Percentiles rank a stretch among this genome's conserved stretches.
Evolutionary conservation across 2,888 invertebrate genomes (phyloP).

Genomic region (Tachystola acroxantha): DNA sequence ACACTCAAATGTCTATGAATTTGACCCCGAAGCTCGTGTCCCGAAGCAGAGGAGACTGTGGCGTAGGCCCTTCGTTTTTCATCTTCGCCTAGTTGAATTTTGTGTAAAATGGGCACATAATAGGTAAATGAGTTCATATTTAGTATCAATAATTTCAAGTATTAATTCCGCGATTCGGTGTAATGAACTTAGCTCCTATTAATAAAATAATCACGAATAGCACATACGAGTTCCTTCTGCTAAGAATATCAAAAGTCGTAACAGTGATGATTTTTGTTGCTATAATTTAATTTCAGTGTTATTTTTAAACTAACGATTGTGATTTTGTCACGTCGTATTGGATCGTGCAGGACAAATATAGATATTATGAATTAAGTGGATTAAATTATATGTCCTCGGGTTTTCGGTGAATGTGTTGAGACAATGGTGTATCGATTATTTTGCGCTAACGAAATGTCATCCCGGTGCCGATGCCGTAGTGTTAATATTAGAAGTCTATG

Average conservation of each 20-base stretch:
- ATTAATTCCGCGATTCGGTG: conserved; percentile 1
- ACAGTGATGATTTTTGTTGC: conserved; percentile 56
- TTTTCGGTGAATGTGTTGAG: conserved; percentile 71
- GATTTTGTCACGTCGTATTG: conserved; percentile 23
- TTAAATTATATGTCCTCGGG: conserved; percentile 41
- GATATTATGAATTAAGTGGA: conserved; percentile 31
- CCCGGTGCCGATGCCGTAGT: conserved; percentile 71
- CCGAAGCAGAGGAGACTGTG: conserved; percentile 69
- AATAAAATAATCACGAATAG: conserved; percentile 55
- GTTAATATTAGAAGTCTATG: conserved; percentile 77
- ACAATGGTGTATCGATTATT: conserved; percentile 79
- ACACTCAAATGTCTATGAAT: conserved; percentile 73
- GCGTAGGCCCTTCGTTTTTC: conserved; percentile 73
- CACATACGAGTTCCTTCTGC: conserved; percentile 54
- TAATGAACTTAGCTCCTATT: conserved; percentile 24
- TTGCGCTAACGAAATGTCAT: conserved; percentile 77
- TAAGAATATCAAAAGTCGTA: conserved; percentile 73
- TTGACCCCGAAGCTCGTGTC: conserved; percentile 78
- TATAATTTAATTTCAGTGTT: conserved; percentile 56
- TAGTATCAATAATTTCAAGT: conserved; percentile 10
- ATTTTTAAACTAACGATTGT: conserved; percentile 42
- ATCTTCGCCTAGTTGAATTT: conserved; percentile 64
- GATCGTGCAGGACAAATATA: conserved; percentile 22
- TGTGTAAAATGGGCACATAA: conserved; percentile 77
- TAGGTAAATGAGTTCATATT: conserved; percentile 65